Conservation (phyloP, 30 jellyfish, hydroid and myxozoan genomes). For the Turritopsis dohrnii region DNA sequence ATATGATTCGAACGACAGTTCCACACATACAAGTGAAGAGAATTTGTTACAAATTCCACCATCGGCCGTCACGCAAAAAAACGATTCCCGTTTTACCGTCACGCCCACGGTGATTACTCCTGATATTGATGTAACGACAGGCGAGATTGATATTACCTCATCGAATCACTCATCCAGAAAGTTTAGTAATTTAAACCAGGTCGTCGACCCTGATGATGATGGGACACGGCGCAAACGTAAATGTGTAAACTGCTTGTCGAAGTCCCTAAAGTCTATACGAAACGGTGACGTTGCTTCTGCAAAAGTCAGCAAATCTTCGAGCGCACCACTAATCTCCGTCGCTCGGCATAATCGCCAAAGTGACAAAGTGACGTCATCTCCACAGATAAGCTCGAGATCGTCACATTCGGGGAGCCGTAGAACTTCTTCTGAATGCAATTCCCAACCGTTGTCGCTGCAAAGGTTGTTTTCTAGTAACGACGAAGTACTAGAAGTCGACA, state of each 20-base stretch:
- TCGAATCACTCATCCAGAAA: not conserved
- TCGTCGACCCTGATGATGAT: not conserved
- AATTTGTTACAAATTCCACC: not conserved
- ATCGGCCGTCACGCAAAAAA: not conserved
- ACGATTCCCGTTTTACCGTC: not conserved
- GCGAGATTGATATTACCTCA: not conserved
- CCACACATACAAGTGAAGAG: not conserved
- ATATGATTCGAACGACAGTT: not conserved
- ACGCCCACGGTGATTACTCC: not conserved
- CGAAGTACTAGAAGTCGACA: not conserved
- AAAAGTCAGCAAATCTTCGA: not conserved
- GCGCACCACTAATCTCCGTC: not conserved
- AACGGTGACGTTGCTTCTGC: not conserved
- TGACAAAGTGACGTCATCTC: not conserved
- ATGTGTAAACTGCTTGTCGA: not conserved
- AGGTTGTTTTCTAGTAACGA: not conserved
- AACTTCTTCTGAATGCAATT: not conserved
- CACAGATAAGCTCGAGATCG: not conserved
- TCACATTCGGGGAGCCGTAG: not conserved
- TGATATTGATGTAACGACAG: not conserved
- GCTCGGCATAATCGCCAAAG: not conserved
- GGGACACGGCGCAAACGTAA: not conserved
- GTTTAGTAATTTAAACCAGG: not conserved
- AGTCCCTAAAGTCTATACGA: not conserved
- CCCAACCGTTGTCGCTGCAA: not conserved